These are phyloP conservation scores for Pristiophorus japonicus DNA, from an alignment of 2,113 vertebrate genomes.

Conservation along the genomic window DNA sequence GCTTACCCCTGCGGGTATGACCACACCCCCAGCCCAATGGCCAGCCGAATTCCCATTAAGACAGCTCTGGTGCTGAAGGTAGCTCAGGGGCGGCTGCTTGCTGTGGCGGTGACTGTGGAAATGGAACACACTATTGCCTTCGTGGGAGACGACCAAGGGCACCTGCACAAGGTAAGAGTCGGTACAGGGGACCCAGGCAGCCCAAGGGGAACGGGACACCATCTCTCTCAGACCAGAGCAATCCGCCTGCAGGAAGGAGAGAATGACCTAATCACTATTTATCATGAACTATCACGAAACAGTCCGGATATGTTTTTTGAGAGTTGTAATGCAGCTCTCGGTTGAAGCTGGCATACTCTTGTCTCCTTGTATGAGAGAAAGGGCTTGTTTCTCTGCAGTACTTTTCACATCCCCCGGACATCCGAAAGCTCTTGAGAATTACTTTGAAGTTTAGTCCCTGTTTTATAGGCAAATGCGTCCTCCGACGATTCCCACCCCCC, in stretches of 20 bases:
- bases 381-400: not conserved
- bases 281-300: not conserved
- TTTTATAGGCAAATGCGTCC: not conserved
- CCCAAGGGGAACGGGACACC: too few relatives aligned
- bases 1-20: conserved; percentile 93
- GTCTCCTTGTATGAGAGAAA: not conserved
- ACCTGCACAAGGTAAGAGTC: conserved; percentile 76
- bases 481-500: too few relatives aligned
- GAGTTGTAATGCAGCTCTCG: not conserved
- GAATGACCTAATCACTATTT: not conserved
- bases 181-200: too few relatives aligned
- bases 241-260: not conserved
- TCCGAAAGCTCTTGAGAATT: not conserved
- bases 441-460: not conserved
- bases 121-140: conserved; percentile 80
- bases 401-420: not conserved
- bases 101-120: conserved; percentile 78
- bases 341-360: not conserved
- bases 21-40: conserved; percentile 96
- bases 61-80: conserved; percentile 73
- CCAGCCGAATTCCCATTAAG: conserved; percentile 72
- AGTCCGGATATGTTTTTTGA: not conserved
- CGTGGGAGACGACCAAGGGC: conserved; percentile 84
- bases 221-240: not conserved
- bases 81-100: conserved; percentile 72